Evolutionary conservation across 2,113 vertebrate species (phyloP), one percentile per base, ranked within the genome.

Genomic region (Hirundichthys speculiger): DNA sequence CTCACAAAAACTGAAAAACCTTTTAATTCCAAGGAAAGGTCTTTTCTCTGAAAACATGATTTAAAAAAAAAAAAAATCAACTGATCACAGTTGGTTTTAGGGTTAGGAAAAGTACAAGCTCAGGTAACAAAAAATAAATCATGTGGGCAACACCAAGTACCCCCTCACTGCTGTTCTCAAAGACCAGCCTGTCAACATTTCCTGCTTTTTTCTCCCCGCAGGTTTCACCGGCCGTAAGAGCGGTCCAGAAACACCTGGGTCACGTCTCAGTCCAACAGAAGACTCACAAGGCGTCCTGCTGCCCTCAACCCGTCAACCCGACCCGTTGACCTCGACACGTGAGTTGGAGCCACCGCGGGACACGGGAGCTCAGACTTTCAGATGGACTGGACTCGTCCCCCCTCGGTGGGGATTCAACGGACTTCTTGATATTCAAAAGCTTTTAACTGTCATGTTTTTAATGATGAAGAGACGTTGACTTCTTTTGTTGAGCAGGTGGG

Each of bases 221-320:
- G 98, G 94, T 99, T 99, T 91, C 98, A 99, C 68, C 93, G 98
- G 85, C 97, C 98, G 20, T 99, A 94, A 93, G 65, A 80, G 64
- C 38, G 64, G 6, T 6, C 25, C 25, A 27, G 3, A 27, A 27
- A 27, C 25, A 27, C 25, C 3, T 27, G 25, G n/a, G 6, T 27
- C 25, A 6, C 25, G 25, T 27, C 6, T 3, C 59, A 72, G 80
- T 85, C 52, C 71, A 89, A 92, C 79, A 87, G 81, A 83, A 79
- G 89, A 7, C 6, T 10, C 30, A 6, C 6, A 27, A 27, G 25
- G 25, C 25, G 3, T 3, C 41, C 16, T 43, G 16, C 41, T 43
- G 41, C 15, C 41, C 39, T 3, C 8, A 12, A 40, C 11, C 80
- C 14, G 65, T 86, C 45, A 19, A 65, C 30, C 42, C 27, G 48